phyloP scores from a whole-genome alignment of 1,140 invertebrate genomes.

The Halictus rubicundus region DNA sequence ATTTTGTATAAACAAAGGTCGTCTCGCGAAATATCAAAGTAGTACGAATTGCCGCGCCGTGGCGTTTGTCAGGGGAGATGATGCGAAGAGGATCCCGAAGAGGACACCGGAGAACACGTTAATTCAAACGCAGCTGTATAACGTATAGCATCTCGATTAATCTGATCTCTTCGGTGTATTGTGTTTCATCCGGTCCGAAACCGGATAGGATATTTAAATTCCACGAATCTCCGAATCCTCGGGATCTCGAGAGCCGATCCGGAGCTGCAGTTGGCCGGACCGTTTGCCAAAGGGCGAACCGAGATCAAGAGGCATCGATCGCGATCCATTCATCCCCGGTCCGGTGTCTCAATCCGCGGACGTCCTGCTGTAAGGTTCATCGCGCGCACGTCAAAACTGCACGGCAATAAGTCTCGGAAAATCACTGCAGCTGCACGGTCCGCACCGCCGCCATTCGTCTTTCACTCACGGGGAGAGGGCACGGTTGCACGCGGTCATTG shows the following conservation, averaged over 20 bases:
- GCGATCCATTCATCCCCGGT: conserved; percentile 27
- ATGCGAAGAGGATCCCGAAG: no score
- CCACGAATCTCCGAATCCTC: background rate
- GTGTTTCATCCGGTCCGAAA: background rate
- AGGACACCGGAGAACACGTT: no score
- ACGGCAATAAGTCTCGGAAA: conserved; percentile 35
- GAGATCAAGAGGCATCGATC: background rate
- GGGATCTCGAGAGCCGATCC: no score
- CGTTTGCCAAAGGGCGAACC: no score
- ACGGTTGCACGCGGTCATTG: conserved; percentile 26
- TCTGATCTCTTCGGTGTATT: background rate
- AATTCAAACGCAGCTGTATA: background rate
- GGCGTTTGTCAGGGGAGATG: no score
- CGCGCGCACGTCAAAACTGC: conserved; percentile 21
- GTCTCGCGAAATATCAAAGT: no score
- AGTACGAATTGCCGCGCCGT: no score
- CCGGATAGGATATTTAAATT: background rate
- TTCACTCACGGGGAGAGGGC: conserved; percentile 18
- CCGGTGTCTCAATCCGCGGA: conserved; percentile 12
- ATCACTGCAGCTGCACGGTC: conserved; percentile 7
- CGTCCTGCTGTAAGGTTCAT: background rate
- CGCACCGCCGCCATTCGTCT: conserved; percentile 30
- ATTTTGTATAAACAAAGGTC: no score
- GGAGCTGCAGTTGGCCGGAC: background rate
- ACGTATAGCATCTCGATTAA: background rate